Base-by-base conservation (phyloP, 2,888 invertebrate species). In the Disparrhopalites patrizii region DNA sequence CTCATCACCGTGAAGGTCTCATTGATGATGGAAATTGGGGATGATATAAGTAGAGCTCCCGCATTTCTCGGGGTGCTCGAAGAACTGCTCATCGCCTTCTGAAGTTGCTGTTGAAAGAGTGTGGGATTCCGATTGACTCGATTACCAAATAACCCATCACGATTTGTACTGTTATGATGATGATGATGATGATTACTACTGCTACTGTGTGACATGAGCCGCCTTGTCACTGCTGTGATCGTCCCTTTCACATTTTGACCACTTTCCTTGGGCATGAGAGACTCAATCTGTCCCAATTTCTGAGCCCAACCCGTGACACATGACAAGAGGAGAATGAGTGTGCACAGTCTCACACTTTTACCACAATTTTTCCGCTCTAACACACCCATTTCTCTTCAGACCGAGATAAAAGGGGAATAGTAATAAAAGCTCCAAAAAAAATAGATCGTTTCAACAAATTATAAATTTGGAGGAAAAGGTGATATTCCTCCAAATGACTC, bases 241-340 rank as follows among this genome's bases (percentile, higher is more conserved):
- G 58, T 62, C 54, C 67, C 61, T 20, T 65, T 58, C 54, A 47
- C 64, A 30, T 47, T 62, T 18, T 43, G 51, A 28, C 58, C 61
- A 62, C 63, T 68, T 51, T 68, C 68, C 51, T 67, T 69, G 28
- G 66, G 64, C n/a, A n/a, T n/a, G n/a, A 69, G 51, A 23, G 60
- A 28, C 43, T 69, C 66, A 18, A 66, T 54, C 43, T 69, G 68
- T 40, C 68, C 64, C 60, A 66, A 52, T 69, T 66, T 69, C 51
- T 62, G 66, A 23, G 64, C 56, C 52, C 54, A 20, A 30, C 43
- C 62, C 51, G 47, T 55, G 18, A 52, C 57, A 28, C 55, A 62
- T 56, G 61, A 61, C 43, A 66, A 57, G 31, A 52, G 25, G 18
- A 57, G 36, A 56, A 62, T 61, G 61, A 61, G 51, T 61, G 61